Evolutionary conservation across 1,140 invertebrate species (phyloP).

Genomic region (Mactra quadrangularis): DNA sequence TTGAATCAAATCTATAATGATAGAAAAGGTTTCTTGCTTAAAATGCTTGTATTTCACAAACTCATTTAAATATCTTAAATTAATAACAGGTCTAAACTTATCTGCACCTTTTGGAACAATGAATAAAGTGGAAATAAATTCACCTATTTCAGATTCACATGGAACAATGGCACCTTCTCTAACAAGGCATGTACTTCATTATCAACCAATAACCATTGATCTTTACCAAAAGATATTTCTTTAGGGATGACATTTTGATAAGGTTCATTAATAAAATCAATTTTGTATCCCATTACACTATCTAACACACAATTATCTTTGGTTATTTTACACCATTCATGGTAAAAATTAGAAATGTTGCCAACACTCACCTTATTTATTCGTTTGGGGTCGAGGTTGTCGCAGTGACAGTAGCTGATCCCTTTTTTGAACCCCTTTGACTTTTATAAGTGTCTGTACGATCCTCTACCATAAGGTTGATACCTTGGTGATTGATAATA

Average conservation of each 20-base stretch:
- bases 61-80: background rate
- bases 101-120: constrained; percentile 23
- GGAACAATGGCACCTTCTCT: constrained; percentile 6
- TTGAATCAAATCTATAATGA: constrained; percentile 28
- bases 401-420: background rate
- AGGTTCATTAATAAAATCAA: constrained; percentile 17
- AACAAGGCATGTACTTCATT: constrained; percentile 5
- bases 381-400: too few relatives aligned
- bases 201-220: constrained; percentile 1
- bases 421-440: background rate
- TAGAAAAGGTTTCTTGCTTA: background rate
- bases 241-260: constrained; percentile 10
- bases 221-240: constrained; percentile 34
- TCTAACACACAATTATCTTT: constrained; percentile 32
- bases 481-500: background rate
- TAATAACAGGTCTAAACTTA: background rate
- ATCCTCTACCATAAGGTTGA: background rate
- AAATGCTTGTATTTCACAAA: constrained; percentile 6
- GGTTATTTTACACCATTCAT: constrained; percentile 17
- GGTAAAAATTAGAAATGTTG: background rate
- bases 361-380: constrained; percentile 18
- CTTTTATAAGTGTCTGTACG: background rate
- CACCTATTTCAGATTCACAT: background rate
- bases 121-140: constrained; percentile 34
- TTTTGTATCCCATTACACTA: constrained; percentile 24